Evolutionary conservation across 2,888 invertebrate species (phyloP).

Genomic region (Mesodorylaimus sp.): DNA sequence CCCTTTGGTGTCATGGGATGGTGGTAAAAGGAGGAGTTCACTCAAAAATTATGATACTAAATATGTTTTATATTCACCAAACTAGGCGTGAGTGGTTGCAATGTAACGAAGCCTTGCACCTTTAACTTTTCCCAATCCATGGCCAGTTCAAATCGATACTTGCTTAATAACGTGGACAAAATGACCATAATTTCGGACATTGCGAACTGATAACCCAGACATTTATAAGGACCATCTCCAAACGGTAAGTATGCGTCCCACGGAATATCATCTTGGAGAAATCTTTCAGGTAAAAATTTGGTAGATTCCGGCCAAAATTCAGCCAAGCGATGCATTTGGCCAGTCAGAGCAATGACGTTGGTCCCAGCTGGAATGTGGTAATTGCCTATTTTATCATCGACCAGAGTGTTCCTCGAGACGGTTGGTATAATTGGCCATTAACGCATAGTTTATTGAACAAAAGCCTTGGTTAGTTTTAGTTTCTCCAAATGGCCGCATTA

Average conservation of each 20-base stretch:
- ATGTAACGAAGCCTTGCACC: too few species aligned
- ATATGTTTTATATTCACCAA: too few species aligned
- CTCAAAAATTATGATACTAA: too few species aligned
- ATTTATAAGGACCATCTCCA: neutral
- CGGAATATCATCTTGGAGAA: neutral
- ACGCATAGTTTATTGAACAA: slow-evolving; percentile 1
- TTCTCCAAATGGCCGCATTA: neutral
- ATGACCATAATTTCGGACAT: neutral
- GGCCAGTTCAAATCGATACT: too few species aligned
- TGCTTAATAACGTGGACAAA: neutral
- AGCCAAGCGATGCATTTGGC: neutral
- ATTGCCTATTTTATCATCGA: neutral
- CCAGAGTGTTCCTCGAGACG: neutral
- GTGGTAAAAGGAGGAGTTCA: too few species aligned
- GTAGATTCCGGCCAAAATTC: neutral
- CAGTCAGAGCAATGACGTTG: neutral
- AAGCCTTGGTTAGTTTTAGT: neutral
- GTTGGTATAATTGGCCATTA: neutral
- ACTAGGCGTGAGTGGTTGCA: too few species aligned
- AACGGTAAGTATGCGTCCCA: slow-evolving; percentile 3
- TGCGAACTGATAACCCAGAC: neutral
- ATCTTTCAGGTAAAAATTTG: neutral
- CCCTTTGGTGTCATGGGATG: too few species aligned
- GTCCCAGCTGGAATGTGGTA: neutral
- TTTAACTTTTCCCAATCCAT: too few species aligned